Base-by-base conservation (phyloP, 2,797 vertebrate species). In the Astyanax mexicanus region DNA sequence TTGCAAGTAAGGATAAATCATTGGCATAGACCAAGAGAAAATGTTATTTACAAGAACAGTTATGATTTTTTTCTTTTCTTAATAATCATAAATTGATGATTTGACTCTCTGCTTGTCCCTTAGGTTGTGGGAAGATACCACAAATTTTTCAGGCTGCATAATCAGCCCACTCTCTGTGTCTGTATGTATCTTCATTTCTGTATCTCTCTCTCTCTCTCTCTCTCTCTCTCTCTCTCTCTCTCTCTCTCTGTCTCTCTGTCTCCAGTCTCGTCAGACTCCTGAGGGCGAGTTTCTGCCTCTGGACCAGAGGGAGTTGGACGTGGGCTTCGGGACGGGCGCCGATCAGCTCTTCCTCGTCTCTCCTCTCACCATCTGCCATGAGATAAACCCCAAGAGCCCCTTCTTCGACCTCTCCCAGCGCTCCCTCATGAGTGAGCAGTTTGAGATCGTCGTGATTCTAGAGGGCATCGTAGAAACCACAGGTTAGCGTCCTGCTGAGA, bases 391-490 rank as follows among this genome's bases (percentile, higher is more conserved):
- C 61, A 93, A 93, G 77, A 97, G 96, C 81, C 96, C 96, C 0
- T 96, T 97, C 84, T 97, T 95, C 27, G 93, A 94, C 73, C 89
- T 97, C 52, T 96, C 96, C 0, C 93, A 95, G 89, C 93, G 94
- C 84, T 95, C 96, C 0, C 93, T 97, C 27, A 86, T 87, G 86
- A 96, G 90, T 0, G 95, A 96, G 86, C 93, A 97, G 47, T 97
- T 97, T 85, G 96, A 97, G 89, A 95, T 97, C 0, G 96, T 97
- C 3, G 96, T 97, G 77, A 96, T 97, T 86, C 92, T 96, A 0
- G 96, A 96, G 81, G 96, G 96, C 81, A 97, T 97, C 15, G 96
- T 97, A 32, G 96, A 97, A 88, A 97, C 96, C 6, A 97, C 96
- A 0, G 95, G 95, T 96, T 79, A 90, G 87, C 62, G 65, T 67